phyloP scores from a whole-genome alignment of 2,888 invertebrate genomes.

The Leucophenga maculata region DNA sequence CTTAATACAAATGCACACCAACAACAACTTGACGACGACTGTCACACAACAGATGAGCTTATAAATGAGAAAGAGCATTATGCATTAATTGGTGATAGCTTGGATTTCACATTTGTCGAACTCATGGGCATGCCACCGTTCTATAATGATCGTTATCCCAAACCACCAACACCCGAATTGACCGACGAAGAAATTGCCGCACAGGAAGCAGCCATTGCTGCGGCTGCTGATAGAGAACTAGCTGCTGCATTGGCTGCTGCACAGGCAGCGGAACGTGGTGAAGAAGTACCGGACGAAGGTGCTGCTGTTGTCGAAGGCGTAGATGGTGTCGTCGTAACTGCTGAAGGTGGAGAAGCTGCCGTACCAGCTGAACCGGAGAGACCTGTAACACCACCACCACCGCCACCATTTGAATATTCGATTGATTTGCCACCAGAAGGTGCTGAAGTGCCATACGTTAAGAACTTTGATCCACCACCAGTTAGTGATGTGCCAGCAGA shows the following conservation, averaged over 20 bases:
- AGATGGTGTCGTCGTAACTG: constrained; percentile 46
- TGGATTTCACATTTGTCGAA: constrained; percentile 94
- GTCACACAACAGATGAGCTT: constrained; percentile 85
- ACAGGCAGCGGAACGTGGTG: constrained; percentile 44
- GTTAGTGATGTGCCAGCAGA: constrained; percentile 48
- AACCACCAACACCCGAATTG: constrained; percentile 71
- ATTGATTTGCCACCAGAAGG: constrained; percentile 72
- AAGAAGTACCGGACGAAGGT: constrained; percentile 32
- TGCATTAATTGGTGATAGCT: constrained; percentile 92
- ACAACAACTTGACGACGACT: constrained; percentile 23
- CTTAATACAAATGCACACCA: constrained; percentile 19
- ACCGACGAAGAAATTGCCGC: constrained; percentile 69
- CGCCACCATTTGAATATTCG: constrained; percentile 72
- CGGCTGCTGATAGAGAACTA: constrained; percentile 48
- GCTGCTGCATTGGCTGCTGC: constrained; percentile 35
- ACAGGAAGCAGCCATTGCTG: constrained; percentile 50
- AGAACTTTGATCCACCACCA: constrained; percentile 64
- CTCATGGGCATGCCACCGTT: constrained; percentile 76
- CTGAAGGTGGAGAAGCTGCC: constrained; percentile 48
- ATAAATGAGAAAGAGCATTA: constrained; percentile 91
- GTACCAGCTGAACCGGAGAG: constrained; percentile 41
- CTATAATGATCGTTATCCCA: constrained; percentile 71
- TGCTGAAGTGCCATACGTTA: constrained; percentile 72
- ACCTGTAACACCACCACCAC: constrained; percentile 68
- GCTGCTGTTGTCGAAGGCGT: constrained; percentile 60